A percentile compares a stretch with the other conserved stretches of the same genome.
Evolutionary conservation across 1,140 invertebrate species (phyloP).

Genomic region (Holotrichia oblita): DNA sequence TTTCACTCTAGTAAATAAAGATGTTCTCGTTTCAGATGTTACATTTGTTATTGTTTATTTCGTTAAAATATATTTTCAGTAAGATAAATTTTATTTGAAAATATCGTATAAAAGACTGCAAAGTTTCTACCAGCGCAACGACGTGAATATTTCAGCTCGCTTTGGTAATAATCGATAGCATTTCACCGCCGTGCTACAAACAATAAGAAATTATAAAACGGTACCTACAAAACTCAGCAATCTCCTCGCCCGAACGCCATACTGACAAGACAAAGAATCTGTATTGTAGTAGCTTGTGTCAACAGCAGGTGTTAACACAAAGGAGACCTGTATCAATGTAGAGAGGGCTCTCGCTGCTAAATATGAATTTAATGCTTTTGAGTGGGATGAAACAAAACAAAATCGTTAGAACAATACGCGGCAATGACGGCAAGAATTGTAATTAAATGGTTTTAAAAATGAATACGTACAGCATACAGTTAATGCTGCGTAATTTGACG

Average conservation of each 20-base stretch:
- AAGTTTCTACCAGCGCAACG: background rate
- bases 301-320: conserved; percentile 3
- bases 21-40: too few relatives aligned
- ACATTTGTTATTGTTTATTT: too few relatives aligned
- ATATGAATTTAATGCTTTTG: conserved; percentile 15
- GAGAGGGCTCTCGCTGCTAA: background rate
- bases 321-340: conserved; percentile 20
- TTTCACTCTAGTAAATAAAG: too few relatives aligned
- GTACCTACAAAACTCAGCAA: background rate
- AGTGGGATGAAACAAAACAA: background rate
- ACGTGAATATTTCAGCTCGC: background rate
- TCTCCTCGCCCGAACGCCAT: background rate
- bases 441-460: background rate
- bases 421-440: background rate
- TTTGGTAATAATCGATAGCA: conserved; percentile 7
- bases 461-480: background rate
- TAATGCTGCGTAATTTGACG: too few relatives aligned
- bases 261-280: background rate
- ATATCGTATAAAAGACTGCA: too few relatives aligned
- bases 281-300: conserved; percentile 11
- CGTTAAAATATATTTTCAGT: too few relatives aligned
- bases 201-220: conserved; percentile 9
- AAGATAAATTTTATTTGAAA: too few relatives aligned
- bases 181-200: background rate
- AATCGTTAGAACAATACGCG: background rate